Conservation (phyloP, 2,888 invertebrate genomes). For the Chloromyia formosa region DNA sequence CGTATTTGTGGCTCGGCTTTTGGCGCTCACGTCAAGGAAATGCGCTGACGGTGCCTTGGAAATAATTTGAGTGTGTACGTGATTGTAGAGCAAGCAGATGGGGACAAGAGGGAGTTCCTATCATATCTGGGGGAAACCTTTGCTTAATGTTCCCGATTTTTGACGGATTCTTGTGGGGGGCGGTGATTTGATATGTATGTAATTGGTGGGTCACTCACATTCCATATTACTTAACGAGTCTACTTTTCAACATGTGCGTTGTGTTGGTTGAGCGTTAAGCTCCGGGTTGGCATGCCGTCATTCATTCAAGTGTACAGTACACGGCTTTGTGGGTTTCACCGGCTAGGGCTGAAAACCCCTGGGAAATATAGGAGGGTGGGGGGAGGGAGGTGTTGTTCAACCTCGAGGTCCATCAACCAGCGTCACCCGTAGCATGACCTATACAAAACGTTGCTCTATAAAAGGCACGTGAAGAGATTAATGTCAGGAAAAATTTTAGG, state of each 20-base stretch:
- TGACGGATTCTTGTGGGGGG: no score
- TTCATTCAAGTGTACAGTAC: background rate
- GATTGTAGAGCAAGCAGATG: conserved; percentile 15
- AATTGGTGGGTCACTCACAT: background rate
- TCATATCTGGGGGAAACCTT: no score
- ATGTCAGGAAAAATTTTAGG: conserved; percentile 33
- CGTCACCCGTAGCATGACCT: conserved; percentile 1
- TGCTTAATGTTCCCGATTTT: no score
- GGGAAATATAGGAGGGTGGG: no score
- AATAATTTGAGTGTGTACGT: conserved; percentile 1
- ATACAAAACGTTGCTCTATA: background rate
- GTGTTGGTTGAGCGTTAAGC: background rate
- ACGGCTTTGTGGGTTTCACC: no score
- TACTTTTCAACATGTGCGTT: no score
- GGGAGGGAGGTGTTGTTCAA: no score
- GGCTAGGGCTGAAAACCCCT: no score
- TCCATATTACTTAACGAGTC: background rate
- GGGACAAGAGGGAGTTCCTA: no score
- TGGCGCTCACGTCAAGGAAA: conserved; percentile 26
- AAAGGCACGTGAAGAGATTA: conserved; percentile 4
- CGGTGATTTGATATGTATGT: background rate
- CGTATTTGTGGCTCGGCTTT: conserved; percentile 9
- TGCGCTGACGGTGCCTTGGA: background rate
- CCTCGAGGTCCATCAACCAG: no score
- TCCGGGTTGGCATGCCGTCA: background rate